Conservation (phyloP, 2,113 vertebrate species). For the Planiliza haematocheilus region DNA sequence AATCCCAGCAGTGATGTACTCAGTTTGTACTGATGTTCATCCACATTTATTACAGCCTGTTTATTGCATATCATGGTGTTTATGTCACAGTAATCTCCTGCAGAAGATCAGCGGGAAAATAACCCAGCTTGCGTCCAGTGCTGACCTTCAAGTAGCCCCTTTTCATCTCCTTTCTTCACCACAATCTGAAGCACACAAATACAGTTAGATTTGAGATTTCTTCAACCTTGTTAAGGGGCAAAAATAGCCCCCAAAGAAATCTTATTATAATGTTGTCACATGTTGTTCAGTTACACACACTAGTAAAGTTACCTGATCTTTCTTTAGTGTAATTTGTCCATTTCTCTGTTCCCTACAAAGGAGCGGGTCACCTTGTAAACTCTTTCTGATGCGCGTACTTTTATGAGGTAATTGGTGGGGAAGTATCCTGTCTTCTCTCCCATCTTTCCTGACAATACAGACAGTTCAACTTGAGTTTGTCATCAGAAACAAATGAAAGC, state of each 20-base stretch:
- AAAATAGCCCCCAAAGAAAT: not conserved
- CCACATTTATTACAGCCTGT: conserved; percentile 7
- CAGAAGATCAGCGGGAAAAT: conserved; percentile 92
- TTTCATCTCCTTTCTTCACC: conserved; percentile 96
- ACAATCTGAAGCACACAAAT: conserved; percentile 86
- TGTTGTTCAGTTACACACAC: not conserved
- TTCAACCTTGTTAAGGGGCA: not conserved
- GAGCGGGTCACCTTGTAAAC: conserved; percentile 92
- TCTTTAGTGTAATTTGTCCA: conserved; percentile 96
- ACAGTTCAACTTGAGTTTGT: not conserved
- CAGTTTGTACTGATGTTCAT: conserved; percentile 4
- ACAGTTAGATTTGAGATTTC: too few relatives aligned
- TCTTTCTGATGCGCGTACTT: conserved; percentile 90
- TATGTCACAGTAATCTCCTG: conserved; percentile 86
- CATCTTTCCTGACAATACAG: conserved; percentile 87
- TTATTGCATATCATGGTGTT: not conserved
- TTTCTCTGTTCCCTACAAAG: conserved; percentile 95
- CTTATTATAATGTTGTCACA: not conserved
- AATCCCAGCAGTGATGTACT: not conserved
- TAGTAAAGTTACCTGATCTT: conserved; percentile 88
- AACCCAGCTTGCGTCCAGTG: conserved; percentile 96
- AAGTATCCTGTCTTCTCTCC: conserved; percentile 94
- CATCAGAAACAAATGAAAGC: not conserved
- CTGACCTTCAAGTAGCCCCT: conserved; percentile 95
- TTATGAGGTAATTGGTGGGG: conserved; percentile 95